phyloP scores from a whole-genome alignment of 2,797 vertebrate species.

The Trachurus trachurus region DNA sequence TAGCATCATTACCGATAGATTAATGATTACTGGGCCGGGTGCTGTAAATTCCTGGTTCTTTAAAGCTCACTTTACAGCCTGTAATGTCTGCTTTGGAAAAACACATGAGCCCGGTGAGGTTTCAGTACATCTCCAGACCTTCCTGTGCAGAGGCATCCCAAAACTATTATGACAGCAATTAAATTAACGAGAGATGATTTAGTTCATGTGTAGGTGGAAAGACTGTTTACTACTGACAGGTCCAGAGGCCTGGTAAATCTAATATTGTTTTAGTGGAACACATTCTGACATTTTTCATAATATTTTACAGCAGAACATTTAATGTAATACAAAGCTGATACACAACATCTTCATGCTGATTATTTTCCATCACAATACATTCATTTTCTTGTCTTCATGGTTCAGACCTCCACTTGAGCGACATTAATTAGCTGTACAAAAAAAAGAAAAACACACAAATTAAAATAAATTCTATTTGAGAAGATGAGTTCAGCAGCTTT shows the following conservation, averaged over 20 bases:
- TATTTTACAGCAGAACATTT: constrained; percentile 11
- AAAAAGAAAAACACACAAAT: not conserved
- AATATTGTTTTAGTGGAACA: constrained; percentile 23
- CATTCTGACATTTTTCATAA: constrained; percentile 7
- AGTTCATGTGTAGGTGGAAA: constrained; percentile 11
- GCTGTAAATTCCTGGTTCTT: constrained; percentile 30
- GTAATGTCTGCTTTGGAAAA: not conserved
- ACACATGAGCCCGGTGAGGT: not conserved
- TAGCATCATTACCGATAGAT: constrained; percentile 69
- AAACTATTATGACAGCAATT: constrained; percentile 33
- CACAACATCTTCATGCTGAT: constrained; percentile 2
- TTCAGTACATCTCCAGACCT: constrained; percentile 3
- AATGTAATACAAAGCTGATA: not conserved
- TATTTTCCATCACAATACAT: constrained; percentile 1
- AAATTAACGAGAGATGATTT: constrained; percentile 28
- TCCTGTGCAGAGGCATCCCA: constrained; percentile 18
- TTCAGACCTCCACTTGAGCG: not conserved
- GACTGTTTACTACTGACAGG: constrained; percentile 26
- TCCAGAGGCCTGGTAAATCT: constrained; percentile 28
- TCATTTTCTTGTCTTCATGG: not conserved
- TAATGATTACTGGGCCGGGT: constrained; percentile 52
- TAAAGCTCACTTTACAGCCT: constrained; percentile 25
- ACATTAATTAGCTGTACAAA: not conserved
- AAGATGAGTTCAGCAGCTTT: constrained; percentile 14
- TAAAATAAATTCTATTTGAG: not conserved